Conservation (phyloP, 2,888 invertebrate genomes). For the Flexamia atlantica region DNA sequence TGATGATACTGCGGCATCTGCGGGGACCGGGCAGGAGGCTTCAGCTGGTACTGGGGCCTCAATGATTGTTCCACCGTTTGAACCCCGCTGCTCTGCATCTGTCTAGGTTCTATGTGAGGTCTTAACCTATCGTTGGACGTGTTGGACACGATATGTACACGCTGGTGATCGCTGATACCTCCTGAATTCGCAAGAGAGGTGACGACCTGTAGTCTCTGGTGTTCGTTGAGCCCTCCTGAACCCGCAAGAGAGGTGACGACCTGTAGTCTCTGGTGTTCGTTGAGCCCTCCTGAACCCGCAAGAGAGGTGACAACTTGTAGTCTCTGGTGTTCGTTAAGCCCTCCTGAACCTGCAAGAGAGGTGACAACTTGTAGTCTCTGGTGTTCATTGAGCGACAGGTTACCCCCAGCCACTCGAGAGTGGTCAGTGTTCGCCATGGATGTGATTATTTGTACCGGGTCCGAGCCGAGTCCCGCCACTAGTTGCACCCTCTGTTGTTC, state of each 20-base stretch:
- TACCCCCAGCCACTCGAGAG: conserved; percentile 20
- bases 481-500: conserved; percentile 69
- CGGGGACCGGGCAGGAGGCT: conserved; percentile 44
- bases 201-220: conserved; percentile 67
- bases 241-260: conserved; percentile 67
- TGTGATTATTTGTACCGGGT: conserved; percentile 66
- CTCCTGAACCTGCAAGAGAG: conserved; percentile 65
- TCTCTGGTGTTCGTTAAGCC: conserved; percentile 64
- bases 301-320: conserved; percentile 68
- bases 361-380: conserved; percentile 68
- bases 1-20: conserved; percentile 53
- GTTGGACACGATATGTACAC: conserved; percentile 64
- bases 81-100: conserved; percentile 60
- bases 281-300: conserved; percentile 62
- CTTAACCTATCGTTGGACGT: conserved; percentile 62
- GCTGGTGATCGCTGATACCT: conserved; percentile 59
- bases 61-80: conserved; percentile 55
- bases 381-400: conserved; percentile 62
- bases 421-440: conserved; percentile 65
- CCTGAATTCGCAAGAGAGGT: conserved; percentile 66
- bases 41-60: conserved; percentile 13
- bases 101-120: conserved; percentile 59
- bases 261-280: conserved; percentile 66
- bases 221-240: conserved; percentile 61
- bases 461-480: conserved; percentile 69